Evolutionary conservation across 2,888 invertebrate species (phyloP).

Genomic region (Stictocephala bisonia): DNA sequence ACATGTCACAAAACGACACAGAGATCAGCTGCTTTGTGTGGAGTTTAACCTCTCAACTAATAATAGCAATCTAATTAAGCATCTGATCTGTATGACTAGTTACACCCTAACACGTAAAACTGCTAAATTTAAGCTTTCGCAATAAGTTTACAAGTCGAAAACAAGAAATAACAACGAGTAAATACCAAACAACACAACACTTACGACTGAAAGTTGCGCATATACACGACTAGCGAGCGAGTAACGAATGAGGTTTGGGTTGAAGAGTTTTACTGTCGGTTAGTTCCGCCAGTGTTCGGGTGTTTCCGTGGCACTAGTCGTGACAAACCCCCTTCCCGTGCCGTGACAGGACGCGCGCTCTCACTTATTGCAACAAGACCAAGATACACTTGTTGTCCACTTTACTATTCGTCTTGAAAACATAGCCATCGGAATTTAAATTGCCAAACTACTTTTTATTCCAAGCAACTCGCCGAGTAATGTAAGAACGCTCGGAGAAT

Average conservation of each 20-base stretch:
- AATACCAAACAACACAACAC: not conserved
- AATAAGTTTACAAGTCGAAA: too few relatives aligned
- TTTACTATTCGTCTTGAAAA: conserved; percentile 37
- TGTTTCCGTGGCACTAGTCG: conserved; percentile 30
- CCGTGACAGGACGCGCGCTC: conserved; percentile 15
- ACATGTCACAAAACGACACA: conserved; percentile 32
- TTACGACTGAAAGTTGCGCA: conserved; percentile 28
- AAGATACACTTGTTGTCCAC: conserved; percentile 49
- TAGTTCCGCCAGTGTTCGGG: conserved; percentile 24
- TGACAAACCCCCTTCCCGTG: conserved; percentile 20
- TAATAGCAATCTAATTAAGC: not conserved
- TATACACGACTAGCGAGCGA: not conserved
- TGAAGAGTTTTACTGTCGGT: conserved; percentile 44
- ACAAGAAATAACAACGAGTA: not conserved
- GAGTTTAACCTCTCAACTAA: conserved; percentile 29
- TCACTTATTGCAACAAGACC: conserved; percentile 43
- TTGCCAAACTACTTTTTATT: conserved; percentile 19
- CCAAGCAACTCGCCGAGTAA: not conserved
- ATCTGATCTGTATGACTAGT: too few relatives aligned
- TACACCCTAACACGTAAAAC: too few relatives aligned
- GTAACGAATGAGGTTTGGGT: conserved; percentile 38
- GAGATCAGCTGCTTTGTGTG: conserved; percentile 38
- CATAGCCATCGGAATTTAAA: conserved; percentile 34
- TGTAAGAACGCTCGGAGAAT: conserved; percentile 1
- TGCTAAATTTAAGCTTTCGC: too few relatives aligned